Base-by-base conservation (phyloP, 2,113 vertebrate genomes). In the Catharus minimus region DNA sequence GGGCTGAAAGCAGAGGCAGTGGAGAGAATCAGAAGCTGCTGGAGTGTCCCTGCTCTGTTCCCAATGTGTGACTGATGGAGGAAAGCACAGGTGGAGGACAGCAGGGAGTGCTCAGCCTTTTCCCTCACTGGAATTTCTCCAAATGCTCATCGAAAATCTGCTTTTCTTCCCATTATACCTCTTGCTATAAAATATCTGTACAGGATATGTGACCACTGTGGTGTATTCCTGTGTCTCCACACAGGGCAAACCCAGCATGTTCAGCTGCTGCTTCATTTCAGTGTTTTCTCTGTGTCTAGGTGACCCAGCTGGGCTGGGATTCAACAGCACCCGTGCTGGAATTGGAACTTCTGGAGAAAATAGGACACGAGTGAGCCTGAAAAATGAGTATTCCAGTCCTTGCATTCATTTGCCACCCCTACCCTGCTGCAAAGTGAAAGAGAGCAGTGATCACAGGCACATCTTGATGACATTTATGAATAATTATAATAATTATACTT, bases 401-500 rank as follows among this genome's bases (percentile, higher is more conserved):
- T 2, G 1, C 47, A 15, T 80, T 82, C 56, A 2, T 23, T 16
- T 39, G 73, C 73, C 26, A 3, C 15, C 86, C 80, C 47, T 20
- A 26, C 61, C 79, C 86, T 5, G 0, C 21, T 28, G 68, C 76
- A 14, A 43, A 41, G 61, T 1, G 33, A 58, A 26, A 22, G 4
- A n/a, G 39, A 74, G 47, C 74, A 56, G 56, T 15, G 7, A 78
- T 43, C 62, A 39, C 83, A 55, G 73, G 52, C 83, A 60, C 62
- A 49, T 88, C 75, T 86, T 38, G 1, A 26, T 46, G 16, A 15
- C 72, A 85, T 85, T 83, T 96, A 69, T 69, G 71, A 43, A 8
- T 67, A 81, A 93, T 94, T 92, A 85, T n/a, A 72, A 50, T 95
- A 53, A 73, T 96, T 91, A 55, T 1, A 17, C 89, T 64, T 22